Evolutionary conservation across 2,113 vertebrate species (phyloP).

Genomic region (Anas platyrhynchos): DNA sequence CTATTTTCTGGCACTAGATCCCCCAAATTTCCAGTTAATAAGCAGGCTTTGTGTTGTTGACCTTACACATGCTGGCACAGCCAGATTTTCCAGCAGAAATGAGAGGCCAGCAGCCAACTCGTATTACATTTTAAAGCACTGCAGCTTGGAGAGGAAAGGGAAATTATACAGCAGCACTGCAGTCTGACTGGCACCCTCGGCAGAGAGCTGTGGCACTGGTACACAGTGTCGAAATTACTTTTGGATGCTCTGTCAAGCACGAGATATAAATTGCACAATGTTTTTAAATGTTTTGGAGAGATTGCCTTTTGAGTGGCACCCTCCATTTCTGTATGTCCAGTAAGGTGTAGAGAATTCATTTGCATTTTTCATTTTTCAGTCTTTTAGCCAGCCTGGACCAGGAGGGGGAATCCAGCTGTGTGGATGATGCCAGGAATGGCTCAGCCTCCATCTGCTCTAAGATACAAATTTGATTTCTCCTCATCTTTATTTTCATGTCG

Average conservation of each 20-base stretch:
- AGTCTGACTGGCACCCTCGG: conserved; percentile 47
- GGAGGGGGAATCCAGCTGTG: conserved; percentile 38
- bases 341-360: conserved; percentile 67
- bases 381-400: conserved; percentile 30
- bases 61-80: conserved; percentile 44
- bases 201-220: not conserved
- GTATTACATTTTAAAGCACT: not conserved
- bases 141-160: conserved; percentile 4
- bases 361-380: conserved; percentile 64
- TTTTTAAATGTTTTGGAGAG: conserved; percentile 79
- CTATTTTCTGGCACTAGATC: conserved; percentile 46
- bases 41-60: conserved; percentile 65
- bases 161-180: not conserved
- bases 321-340: conserved; percentile 67
- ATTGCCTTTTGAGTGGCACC: conserved; percentile 84
- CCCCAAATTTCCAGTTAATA: conserved; percentile 63
- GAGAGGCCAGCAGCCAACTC: conserved; percentile 40
- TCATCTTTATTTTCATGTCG: conserved; percentile 51
- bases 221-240: conserved; percentile 73
- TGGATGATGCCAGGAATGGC: conserved; percentile 16
- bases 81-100: conserved; percentile 46
- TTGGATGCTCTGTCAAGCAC: conserved; percentile 82
- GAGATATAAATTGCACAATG: conserved; percentile 79
- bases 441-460: conserved; percentile 60
- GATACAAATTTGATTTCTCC: conserved; percentile 47